Evolutionary conservation across 1,140 invertebrate species (phyloP).

Genomic region (Physella acuta): DNA sequence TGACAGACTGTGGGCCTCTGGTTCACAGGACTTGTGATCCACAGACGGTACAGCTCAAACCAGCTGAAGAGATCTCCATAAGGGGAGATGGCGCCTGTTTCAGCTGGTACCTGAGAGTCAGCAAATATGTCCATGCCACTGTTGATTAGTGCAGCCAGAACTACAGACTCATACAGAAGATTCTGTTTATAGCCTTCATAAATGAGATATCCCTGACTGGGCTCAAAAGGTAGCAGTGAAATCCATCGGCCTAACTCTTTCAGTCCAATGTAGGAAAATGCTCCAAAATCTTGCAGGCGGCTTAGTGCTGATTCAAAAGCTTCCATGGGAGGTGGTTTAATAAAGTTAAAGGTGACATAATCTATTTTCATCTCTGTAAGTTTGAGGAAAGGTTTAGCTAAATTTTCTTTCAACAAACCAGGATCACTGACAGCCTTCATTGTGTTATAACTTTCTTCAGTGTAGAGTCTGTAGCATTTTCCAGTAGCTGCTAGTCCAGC

Average conservation of each 20-base stretch:
- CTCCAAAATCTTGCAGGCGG: slow-evolving; percentile 38
- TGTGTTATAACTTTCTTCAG: slow-evolving; percentile 33
- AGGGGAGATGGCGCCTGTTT: slow-evolving; percentile 73
- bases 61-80: slow-evolving; percentile 91
- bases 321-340: slow-evolving; percentile 38
- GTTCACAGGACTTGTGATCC: slow-evolving; percentile 19
- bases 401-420: slow-evolving; percentile 47
- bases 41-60: slow-evolving; percentile 78
- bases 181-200: slow-evolving; percentile 34
- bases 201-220: slow-evolving; percentile 37
- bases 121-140: slow-evolving; percentile 37
- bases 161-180: slow-evolving; percentile 66
- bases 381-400: slow-evolving; percentile 47
- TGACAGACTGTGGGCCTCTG: slow-evolving; percentile 45
- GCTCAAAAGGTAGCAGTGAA: slow-evolving; percentile 47
- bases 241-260: slow-evolving; percentile 48
- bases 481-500: slow-evolving; percentile 48
- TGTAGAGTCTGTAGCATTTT: slow-evolving; percentile 52
- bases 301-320: slow-evolving; percentile 35
- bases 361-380: slow-evolving; percentile 42
- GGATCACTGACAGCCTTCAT: slow-evolving; percentile 39
- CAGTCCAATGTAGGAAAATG: slow-evolving; percentile 40
- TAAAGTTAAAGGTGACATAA: slow-evolving; percentile 48
- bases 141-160: slow-evolving; percentile 38
- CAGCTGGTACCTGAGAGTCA: slow-evolving; percentile 58